Percentiles rank a stretch among this genome's conserved stretches.
Evolutionary conservation across 2,888 invertebrate species (phyloP).

Genomic region (Monochamus alternatus): DNA sequence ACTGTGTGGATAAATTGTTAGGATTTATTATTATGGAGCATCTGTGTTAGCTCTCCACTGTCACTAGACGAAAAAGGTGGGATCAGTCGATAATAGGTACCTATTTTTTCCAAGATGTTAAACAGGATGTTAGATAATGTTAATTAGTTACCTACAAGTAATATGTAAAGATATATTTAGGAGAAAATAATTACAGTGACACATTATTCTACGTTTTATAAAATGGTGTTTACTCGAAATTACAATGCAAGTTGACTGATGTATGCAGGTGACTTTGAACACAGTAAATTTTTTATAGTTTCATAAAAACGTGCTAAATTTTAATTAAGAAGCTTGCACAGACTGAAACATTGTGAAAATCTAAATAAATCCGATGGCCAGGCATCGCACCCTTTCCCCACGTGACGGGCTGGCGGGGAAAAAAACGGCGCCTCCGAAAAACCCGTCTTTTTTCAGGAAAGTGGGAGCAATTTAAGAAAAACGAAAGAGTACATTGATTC

Average conservation of each 20-base stretch:
- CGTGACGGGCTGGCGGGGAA: constrained; percentile 16
- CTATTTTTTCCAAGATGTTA: too few species aligned
- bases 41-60: too few species aligned
- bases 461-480: constrained; percentile 55
- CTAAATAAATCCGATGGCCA: constrained; percentile 14
- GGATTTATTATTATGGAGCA: too few species aligned
- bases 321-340: constrained; percentile 16
- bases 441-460: constrained; percentile 35
- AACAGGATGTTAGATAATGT: too few species aligned
- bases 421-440: constrained; percentile 7
- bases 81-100: too few species aligned
- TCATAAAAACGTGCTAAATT: constrained; percentile 15
- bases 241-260: neutral
- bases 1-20: too few species aligned
- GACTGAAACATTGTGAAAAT: constrained; percentile 23
- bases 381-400: constrained; percentile 15
- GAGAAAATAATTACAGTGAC: too few species aligned
- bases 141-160: too few species aligned
- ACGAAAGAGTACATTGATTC: constrained; percentile 58
- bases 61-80: too few species aligned
- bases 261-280: neutral
- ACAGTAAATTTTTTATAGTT: constrained; percentile 3
- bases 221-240: too few species aligned
- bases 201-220: too few species aligned
- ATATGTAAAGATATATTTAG: too few species aligned